Evolutionary conservation across 2,797 vertebrate genomes (phyloP), one percentile per base, ranked within the genome.

Genomic region (Danio kyathit): DNA sequence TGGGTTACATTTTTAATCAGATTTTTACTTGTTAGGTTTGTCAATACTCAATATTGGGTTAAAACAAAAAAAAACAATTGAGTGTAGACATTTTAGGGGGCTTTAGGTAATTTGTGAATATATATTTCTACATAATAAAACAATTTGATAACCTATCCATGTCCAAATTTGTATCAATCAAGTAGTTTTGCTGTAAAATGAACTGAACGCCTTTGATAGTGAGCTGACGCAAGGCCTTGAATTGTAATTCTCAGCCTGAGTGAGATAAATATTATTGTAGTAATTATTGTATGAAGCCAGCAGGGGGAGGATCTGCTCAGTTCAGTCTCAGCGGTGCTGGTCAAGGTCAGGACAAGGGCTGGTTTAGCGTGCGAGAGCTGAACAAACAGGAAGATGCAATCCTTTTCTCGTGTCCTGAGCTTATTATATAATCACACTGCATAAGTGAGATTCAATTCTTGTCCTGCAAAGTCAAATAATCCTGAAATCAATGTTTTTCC

Each of bases 321-420:
- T 17, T 48, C 72, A 73, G 64, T 52, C 52, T 80, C 29, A n/a
- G 38, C 63, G 43, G 10, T 8, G 48, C 49, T 54, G 43, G 59
- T 71, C 74, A 81, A 81, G 80, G 77, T 82, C 79, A 82, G 64
- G 44, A 61, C 74, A 80, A 78, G 76, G 57, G 19, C 73, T 76
- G 19, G 29, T 57, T 9, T 63, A 65, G 74, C 69, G 5, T 38
- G 60, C 57, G 51, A n/a, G 44, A 70, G 59, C 40, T 57, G 70
- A 83, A 60, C 16, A 41, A 56, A 65, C 29, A 59, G 49, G 66
- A 41, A 14, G 29, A 63, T 38, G 10, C 6, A 16, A 10, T 21
- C 21, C 46, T 13, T 48, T 48, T 74, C 43, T 12, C 9, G 12
- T 40, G 46, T 75, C 59, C 29, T 61, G 57, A 38, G 44, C 44